Conservation (phyloP, 2,113 vertebrate species). For the Toxotes jaculatrix region DNA sequence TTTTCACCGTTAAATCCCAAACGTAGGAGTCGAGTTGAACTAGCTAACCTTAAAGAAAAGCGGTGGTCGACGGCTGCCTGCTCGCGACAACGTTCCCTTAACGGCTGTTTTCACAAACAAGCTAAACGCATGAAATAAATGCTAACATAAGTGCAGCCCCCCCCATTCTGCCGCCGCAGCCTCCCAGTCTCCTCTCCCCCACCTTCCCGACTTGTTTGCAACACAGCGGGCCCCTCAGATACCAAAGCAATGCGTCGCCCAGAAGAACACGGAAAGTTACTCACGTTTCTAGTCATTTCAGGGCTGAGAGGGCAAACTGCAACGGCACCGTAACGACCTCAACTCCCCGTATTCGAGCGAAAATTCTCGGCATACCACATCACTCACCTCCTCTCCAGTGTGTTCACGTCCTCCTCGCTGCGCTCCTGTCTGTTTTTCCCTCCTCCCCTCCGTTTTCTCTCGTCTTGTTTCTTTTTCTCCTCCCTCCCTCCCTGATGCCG, state of each 20-base stretch:
- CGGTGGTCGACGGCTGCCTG: background rate
- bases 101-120: background rate
- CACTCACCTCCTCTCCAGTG: constrained; percentile 72
- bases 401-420: constrained; percentile 64
- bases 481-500: constrained; percentile 65
- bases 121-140: too few relatives aligned
- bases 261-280: constrained; percentile 58
- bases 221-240: constrained; percentile 54
- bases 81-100: background rate
- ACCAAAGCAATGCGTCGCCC: constrained; percentile 42
- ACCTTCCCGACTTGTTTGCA: constrained; percentile 52
- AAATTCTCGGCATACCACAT: constrained; percentile 47
- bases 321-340: too few relatives aligned
- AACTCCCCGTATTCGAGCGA: background rate
- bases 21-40: background rate
- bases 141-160: too few relatives aligned
- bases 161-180: constrained; percentile 51
- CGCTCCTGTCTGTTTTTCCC: constrained; percentile 36
- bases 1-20: background rate
- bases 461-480: constrained; percentile 45
- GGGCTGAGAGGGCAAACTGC: background rate
- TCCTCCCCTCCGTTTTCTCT: constrained; percentile 63
- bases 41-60: constrained; percentile 1
- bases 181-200: constrained; percentile 30
- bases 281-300: constrained; percentile 23